These are phyloP conservation scores for Oreochromis spilurus DNA, from an alignment of 2,113 vertebrate genomes.

Conservation along the genomic window DNA sequence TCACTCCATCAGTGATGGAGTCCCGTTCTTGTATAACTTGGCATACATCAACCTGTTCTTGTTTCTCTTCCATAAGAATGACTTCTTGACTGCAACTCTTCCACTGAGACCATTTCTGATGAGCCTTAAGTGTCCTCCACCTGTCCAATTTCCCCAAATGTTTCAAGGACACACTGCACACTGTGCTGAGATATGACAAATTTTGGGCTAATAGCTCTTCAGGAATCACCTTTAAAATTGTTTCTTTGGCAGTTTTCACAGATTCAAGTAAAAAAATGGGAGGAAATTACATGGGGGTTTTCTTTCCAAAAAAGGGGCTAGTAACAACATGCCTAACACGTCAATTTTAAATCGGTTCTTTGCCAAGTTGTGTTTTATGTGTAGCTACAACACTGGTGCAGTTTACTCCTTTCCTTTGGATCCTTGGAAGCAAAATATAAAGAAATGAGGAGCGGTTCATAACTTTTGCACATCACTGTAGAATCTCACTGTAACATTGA, in stretches of 20 bases:
- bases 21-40: not conserved
- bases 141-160: not conserved
- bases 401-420: not conserved
- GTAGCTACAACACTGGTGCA: not conserved
- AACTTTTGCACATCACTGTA: not conserved
- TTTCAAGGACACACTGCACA: not conserved
- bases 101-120: not conserved
- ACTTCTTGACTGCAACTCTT: not conserved
- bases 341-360: not conserved
- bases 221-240: not conserved
- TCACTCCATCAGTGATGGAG: not conserved
- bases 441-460: not conserved
- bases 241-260: not conserved
- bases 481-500: not conserved
- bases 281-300: not conserved
- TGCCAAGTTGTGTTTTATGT: not conserved
- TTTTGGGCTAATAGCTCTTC: not conserved
- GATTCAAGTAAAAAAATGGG: not conserved
- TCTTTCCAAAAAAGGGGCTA: not conserved
- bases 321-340: not conserved
- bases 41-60: not conserved
- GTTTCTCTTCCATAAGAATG: not conserved
- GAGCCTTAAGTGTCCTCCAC: not conserved
- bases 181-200: not conserved
- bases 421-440: not conserved